Evolutionary conservation across 2,888 invertebrate species (phyloP).

Genomic region (Cordylochernes scorpioides): DNA sequence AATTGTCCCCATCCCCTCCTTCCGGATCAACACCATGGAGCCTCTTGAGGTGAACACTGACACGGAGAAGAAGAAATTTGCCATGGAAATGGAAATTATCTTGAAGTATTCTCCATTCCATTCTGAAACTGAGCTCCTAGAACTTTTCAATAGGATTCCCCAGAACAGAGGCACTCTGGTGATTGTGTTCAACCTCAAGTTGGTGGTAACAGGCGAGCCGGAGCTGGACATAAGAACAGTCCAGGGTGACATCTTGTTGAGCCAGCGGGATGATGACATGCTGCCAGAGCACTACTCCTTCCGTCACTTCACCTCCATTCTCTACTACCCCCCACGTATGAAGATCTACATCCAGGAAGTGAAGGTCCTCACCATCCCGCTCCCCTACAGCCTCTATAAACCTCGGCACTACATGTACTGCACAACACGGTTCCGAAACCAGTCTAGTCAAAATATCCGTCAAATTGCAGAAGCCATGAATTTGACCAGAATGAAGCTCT

Average conservation of each 20-base stretch:
- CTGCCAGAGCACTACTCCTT: too few relatives aligned
- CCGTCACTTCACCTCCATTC: too few relatives aligned
- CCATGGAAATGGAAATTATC: conserved; percentile 1
- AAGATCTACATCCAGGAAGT: too few relatives aligned
- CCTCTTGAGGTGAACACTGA: not conserved
- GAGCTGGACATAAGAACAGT: not conserved
- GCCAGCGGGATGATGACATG: too few relatives aligned
- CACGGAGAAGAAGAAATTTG: not conserved
- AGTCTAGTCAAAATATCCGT: too few relatives aligned
- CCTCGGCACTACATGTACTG: too few relatives aligned
- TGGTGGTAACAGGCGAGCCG: not conserved
- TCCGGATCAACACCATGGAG: not conserved
- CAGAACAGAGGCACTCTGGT: not conserved
- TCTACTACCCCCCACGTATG: too few relatives aligned
- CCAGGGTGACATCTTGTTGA: not conserved
- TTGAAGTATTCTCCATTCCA: not conserved
- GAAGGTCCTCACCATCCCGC: too few relatives aligned
- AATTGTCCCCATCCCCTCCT: not conserved
- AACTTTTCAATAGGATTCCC: not conserved
- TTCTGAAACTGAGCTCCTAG: not conserved
- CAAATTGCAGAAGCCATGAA: too few relatives aligned
- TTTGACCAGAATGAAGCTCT: too few relatives aligned
- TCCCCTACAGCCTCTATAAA: too few relatives aligned
- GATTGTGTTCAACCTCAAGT: not conserved
- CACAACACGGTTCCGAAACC: too few relatives aligned